phyloP scores from a whole-genome alignment of 2,113 vertebrate species.

The Hepsetus odoe region DNA sequence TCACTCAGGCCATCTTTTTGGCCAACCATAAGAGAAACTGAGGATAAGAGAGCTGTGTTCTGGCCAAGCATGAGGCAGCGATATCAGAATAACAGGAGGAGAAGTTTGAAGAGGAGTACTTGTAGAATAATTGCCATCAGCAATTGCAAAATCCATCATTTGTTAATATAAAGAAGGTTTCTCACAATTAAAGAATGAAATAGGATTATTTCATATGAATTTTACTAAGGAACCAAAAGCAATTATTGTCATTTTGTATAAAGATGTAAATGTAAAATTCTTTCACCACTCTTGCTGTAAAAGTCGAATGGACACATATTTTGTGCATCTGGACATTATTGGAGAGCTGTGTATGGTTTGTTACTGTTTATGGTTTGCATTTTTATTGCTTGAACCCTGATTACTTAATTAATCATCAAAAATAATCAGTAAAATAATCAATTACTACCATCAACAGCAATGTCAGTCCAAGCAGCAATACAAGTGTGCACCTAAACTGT shows the following conservation, averaged over 20 bases:
- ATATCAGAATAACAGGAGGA: not conserved
- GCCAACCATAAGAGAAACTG: not conserved
- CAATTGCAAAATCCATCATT: not conserved
- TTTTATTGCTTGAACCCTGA: too few relatives aligned
- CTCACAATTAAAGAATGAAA: not conserved
- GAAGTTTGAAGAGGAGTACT: slow-evolving; percentile 1
- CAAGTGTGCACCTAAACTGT: not conserved
- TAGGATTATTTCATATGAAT: not conserved
- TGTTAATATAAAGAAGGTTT: too few relatives aligned
- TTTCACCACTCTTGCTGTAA: too few relatives aligned
- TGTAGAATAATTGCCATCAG: not conserved
- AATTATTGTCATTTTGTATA: too few relatives aligned
- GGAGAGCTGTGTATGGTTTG: not conserved
- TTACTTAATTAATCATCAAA: not conserved
- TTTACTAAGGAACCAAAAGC: too few relatives aligned
- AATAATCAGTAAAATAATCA: not conserved
- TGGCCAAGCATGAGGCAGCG: not conserved
- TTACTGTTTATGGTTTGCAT: not conserved
- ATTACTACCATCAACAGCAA: not conserved
- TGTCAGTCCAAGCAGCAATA: not conserved
- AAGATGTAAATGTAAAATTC: too few relatives aligned
- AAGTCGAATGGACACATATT: not conserved
- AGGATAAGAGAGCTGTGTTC: not conserved
- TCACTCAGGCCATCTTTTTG: not conserved
- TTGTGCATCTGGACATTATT: not conserved